Evolutionary conservation across 2,113 vertebrate species (phyloP), one percentile per base, ranked within the genome.

Genomic region (Pygoscelis adeliae): DNA sequence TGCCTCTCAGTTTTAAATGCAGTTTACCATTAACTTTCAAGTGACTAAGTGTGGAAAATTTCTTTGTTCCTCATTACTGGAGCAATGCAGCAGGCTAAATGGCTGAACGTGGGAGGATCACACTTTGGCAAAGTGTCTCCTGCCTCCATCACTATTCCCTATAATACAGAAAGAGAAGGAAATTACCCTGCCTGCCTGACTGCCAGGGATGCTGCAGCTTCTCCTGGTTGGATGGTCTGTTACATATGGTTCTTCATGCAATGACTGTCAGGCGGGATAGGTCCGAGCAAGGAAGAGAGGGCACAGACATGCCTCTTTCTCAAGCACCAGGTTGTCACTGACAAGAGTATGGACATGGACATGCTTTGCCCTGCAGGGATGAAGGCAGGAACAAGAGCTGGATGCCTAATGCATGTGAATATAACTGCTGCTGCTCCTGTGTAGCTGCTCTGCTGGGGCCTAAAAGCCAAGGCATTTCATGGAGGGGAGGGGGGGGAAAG

Each of bases 401-500:
- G 56, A 27, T 84, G 59, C 52, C 29, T 47, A 55, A 30, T 5
- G 19, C 36, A 13, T 23, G 25, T 7, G 52, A 67, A 46, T 32
- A 55, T 15, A 34, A 50, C 42, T 66, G 67, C 44, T 72, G 38
- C 82, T 47, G 53, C 18, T 58, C 20, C 53, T 34, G 12, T 56
- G 11, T 2, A 26, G 40, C 52, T 88, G 46, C 18, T 69, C 46
- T 88, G 30, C 36, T 70, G 15, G 0, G 5, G 27, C 9, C 52
- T 70, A n/a, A 90, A 87, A 88, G 7, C 21, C 50, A 83, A 69
- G 63, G 15, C 9, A 47, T 42, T 77, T 83, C 29, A 8, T 5
- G 4, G 25, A 3, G 2, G 22, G 7, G 3, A 27, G 25, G 4
- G 2, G 22, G 6, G 3, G 30, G 5, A 30, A 19, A 5, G 2